Percentiles rank a stretch among this genome's conserved stretches.
phyloP scores from a whole-genome alignment of 2,797 vertebrate genomes.

The Myripristis jacobus region DNA sequence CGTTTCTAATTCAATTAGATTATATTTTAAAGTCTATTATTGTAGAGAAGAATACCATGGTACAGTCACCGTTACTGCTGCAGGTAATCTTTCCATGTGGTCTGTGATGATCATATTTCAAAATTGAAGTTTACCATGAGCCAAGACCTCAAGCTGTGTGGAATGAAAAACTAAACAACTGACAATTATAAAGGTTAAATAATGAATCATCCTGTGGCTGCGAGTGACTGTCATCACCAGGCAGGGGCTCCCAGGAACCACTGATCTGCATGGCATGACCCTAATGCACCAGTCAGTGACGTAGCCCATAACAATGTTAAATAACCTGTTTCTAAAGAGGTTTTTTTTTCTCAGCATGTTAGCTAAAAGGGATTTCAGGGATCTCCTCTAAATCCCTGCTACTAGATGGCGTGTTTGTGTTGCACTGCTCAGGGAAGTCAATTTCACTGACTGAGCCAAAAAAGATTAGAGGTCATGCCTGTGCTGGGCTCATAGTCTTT shows the following conservation, averaged over 20 bases:
- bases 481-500: background rate
- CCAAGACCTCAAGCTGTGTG: background rate
- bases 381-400: background rate
- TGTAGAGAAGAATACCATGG: no score
- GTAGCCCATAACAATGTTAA: background rate
- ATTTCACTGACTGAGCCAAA: background rate
- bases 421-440: background rate
- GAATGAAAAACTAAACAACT: background rate
- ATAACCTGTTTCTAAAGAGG: background rate
- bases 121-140: background rate
- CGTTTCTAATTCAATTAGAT: no score
- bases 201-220: background rate
- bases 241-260: background rate
- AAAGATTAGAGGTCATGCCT: slow-evolving; percentile 1
- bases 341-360: background rate
- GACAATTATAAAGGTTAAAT: no score
- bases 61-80: no score
- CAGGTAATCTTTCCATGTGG: background rate
- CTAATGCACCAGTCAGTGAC: background rate
- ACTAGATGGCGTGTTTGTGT: background rate
- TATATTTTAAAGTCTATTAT: no score
- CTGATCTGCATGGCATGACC: background rate
- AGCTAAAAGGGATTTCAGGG: background rate
- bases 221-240: background rate
- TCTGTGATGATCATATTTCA: background rate